A percentile compares a stretch with the other conserved stretches of the same genome.
phyloP scores from a whole-genome alignment of 2,888 invertebrate species.

The Drosophila multiciliata region DNA sequence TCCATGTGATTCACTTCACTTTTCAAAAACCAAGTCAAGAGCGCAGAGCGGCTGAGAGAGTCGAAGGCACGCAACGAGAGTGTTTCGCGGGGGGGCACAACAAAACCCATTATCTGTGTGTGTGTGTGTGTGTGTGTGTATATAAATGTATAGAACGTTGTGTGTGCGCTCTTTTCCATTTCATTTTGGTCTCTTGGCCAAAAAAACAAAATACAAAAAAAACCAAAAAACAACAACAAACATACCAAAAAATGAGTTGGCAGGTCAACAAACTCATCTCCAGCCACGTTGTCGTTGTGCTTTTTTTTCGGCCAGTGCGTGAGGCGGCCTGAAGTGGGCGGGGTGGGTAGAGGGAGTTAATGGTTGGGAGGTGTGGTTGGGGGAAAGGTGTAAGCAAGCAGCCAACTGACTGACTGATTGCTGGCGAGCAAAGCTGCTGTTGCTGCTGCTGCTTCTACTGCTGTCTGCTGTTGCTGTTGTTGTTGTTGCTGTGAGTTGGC shows the following conservation, averaged over 20 bases:
- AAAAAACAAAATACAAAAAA: slow-evolving; percentile 26
- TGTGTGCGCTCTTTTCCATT: slow-evolving; percentile 74
- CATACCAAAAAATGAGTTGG: slow-evolving; percentile 35
- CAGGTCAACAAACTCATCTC: slow-evolving; percentile 76
- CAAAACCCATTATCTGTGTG: slow-evolving; percentile 7
- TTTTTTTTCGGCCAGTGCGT: slow-evolving; percentile 63
- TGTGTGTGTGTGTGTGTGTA: slow-evolving; percentile 25
- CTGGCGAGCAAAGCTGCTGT: slow-evolving; percentile 20
- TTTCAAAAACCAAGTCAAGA: slow-evolving; percentile 70
- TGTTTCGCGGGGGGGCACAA: slow-evolving; percentile 36
- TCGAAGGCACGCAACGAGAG: slow-evolving; percentile 47
- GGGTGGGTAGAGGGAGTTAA: not conserved
- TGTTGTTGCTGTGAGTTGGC: slow-evolving; percentile 47
- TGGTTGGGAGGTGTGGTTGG: not conserved
- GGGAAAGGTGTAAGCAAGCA: slow-evolving; percentile 17
- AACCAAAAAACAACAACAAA: slow-evolving; percentile 22
- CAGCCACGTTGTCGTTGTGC: slow-evolving; percentile 66
- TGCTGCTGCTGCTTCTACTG: slow-evolving; percentile 4
- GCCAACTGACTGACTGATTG: slow-evolving; percentile 68
- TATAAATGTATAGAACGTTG: slow-evolving; percentile 43
- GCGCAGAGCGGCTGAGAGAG: slow-evolving; percentile 39
- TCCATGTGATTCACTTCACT: slow-evolving; percentile 77
- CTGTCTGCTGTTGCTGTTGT: not conserved
- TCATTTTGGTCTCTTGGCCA: slow-evolving; percentile 73
- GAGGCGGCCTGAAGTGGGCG: slow-evolving; percentile 6